Evolutionary conservation across 2,888 invertebrate genomes (phyloP).

Genomic region (Ochropleura plecta): DNA sequence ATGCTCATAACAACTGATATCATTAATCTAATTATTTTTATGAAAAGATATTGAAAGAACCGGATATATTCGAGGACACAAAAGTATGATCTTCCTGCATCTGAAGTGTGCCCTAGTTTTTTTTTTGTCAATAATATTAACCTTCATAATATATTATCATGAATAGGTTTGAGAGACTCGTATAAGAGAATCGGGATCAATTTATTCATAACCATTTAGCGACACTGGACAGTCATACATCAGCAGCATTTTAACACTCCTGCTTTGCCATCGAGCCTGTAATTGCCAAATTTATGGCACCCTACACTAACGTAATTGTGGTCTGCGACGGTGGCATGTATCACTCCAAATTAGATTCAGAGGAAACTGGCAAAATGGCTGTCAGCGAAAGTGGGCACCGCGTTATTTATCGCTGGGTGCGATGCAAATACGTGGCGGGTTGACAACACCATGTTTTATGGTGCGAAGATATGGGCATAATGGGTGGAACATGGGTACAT

Average conservation of each 20-base stretch:
- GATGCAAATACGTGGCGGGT: constrained; percentile 56
- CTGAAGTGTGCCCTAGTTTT: no score
- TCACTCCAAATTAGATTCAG: constrained; percentile 89
- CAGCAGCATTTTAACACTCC: constrained; percentile 79
- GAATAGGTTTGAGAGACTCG: no score
- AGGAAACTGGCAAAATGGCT: constrained; percentile 79
- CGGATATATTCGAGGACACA: no score
- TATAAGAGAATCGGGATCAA: no score
- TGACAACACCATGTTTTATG: constrained; percentile 68
- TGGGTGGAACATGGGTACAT: constrained; percentile 28
- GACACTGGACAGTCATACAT: constrained; percentile 31
- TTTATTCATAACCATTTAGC: not conserved
- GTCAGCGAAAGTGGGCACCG: constrained; percentile 76
- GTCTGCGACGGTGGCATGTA: constrained; percentile 83
- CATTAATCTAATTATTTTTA: no score
- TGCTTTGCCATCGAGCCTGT: constrained; percentile 83
- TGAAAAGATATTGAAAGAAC: no score
- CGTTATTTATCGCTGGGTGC: constrained; percentile 73
- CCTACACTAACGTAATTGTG: constrained; percentile 88
- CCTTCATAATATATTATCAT: no score
- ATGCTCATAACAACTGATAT: no score
- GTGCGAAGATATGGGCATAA: constrained; percentile 47
- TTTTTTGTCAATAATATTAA: no score
- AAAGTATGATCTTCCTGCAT: no score
- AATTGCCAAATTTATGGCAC: constrained; percentile 89